Conservation (phyloP, 2,113 vertebrate species). For the Axis porcinus region DNA sequence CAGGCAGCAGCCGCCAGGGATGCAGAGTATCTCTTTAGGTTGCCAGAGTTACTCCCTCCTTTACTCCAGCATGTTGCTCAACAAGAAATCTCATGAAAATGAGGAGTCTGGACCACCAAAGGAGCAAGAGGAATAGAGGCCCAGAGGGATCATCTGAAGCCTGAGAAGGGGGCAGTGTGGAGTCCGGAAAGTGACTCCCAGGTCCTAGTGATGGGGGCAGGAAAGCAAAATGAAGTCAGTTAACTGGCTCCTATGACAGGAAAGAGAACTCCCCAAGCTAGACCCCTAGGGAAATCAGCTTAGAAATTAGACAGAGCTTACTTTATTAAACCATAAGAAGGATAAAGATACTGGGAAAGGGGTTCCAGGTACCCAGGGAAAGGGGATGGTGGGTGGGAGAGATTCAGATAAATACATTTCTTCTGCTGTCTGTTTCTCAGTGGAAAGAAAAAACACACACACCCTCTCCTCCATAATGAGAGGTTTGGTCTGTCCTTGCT, state of each 20-base stretch:
- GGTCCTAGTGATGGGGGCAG: not conserved
- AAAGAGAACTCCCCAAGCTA: not conserved
- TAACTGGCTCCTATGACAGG: not conserved
- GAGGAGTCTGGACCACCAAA: not conserved
- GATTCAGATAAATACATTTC: not conserved
- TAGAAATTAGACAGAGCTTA: not conserved
- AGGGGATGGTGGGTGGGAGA: not conserved
- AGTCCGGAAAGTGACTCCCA: not conserved
- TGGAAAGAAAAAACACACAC: not conserved
- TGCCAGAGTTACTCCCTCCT: not conserved
- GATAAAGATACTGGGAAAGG: not conserved
- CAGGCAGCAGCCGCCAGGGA: not conserved
- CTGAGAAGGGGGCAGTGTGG: not conserved
- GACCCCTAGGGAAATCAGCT: not conserved
- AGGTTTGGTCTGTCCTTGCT: conserved; percentile 19
- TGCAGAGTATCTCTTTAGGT: not conserved
- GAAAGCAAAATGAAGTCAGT: conserved; percentile 20
- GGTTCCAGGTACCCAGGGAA: not conserved
- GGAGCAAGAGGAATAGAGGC: not conserved
- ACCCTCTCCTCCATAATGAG: conserved; percentile 20
- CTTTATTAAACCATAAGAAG: not conserved
- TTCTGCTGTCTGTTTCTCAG: not conserved
- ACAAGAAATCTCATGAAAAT: conserved; percentile 24
- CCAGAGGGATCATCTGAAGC: not conserved
- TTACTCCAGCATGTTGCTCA: not conserved